These are phyloP conservation scores for Drosophila mojavensis DNA, from an alignment of 1,140 invertebrate species.

Conservation along the genomic window DNA sequence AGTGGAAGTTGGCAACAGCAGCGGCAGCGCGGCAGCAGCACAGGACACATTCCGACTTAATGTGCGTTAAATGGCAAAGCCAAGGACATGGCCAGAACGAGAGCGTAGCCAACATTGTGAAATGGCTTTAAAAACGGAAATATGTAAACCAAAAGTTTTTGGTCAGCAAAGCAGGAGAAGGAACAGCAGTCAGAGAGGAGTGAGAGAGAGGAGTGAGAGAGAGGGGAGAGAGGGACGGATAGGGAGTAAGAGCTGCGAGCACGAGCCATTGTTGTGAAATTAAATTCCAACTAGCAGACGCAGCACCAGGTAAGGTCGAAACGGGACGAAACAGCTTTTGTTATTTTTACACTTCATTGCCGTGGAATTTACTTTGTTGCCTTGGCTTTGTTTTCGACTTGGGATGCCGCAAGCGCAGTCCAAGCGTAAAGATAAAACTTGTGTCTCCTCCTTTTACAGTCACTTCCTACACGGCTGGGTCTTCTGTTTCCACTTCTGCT, in stretches of 20 bases:
- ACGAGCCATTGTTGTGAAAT: slow-evolving; percentile 49
- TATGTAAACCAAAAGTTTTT: slow-evolving; percentile 48
- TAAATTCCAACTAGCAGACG: slow-evolving; percentile 50
- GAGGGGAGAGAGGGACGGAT: not conserved
- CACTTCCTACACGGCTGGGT: slow-evolving; percentile 10
- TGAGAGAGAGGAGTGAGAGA: not conserved
- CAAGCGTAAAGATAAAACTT: slow-evolving; percentile 61
- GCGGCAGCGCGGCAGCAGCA: slow-evolving; percentile 14
- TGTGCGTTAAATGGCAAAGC: slow-evolving; percentile 52
- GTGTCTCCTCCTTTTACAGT: slow-evolving; percentile 38
- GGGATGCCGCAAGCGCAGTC: slow-evolving; percentile 43
- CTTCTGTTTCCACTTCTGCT: not conserved
- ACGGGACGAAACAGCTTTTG: slow-evolving; percentile 38
- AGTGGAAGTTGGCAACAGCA: slow-evolving; percentile 4
- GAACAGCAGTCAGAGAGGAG: not conserved
- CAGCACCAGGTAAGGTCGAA: slow-evolving; percentile 10
- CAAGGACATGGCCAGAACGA: slow-evolving; percentile 18
- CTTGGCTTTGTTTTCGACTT: slow-evolving; percentile 50
- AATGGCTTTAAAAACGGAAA: slow-evolving; percentile 39
- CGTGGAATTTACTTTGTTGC: slow-evolving; percentile 58
- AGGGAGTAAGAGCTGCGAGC: not conserved
- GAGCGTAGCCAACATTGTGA: slow-evolving; percentile 6
- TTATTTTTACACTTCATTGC: slow-evolving; percentile 64
- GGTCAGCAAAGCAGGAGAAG: slow-evolving; percentile 18
- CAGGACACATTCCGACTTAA: slow-evolving; percentile 52